These are phyloP conservation scores for Bothrops alternatus DNA, from an alignment of 2,797 vertebrate genomes.

Conservation along the genomic window DNA sequence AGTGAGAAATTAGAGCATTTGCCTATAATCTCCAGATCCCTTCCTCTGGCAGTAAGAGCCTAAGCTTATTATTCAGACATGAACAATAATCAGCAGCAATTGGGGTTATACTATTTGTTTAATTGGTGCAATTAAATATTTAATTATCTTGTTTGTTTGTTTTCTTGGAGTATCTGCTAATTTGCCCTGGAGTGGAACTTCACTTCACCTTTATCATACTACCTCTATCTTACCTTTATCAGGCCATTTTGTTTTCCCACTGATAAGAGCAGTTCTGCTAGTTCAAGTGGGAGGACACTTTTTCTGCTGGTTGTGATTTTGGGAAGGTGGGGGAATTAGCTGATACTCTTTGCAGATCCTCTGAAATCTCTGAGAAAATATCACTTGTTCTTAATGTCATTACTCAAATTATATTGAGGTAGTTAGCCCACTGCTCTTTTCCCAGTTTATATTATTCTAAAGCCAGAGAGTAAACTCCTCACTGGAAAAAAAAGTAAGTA, in stretches of 20 bases:
- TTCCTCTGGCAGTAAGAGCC: background rate
- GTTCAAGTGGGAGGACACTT: background rate
- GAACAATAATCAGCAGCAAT: background rate
- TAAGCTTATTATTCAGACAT: background rate
- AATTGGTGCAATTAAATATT: background rate
- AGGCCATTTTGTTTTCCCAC: background rate
- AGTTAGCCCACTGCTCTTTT: background rate
- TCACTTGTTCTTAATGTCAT: background rate
- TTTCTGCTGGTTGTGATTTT: background rate
- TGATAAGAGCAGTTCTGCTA: background rate
- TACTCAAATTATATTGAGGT: background rate
- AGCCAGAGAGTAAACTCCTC: background rate
- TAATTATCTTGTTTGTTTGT: background rate
- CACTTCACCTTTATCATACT: background rate
- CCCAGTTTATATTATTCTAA: background rate
- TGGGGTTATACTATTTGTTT: background rate
- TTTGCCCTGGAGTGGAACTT: background rate
- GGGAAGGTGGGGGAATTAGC: background rate
- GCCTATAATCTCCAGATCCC: background rate
- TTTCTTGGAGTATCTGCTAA: background rate
- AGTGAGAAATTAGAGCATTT: background rate
- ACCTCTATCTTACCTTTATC: background rate
- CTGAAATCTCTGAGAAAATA: background rate
- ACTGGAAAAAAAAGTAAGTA: background rate
- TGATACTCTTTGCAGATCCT: background rate